Percentiles rank a stretch among this genome's conserved stretches.
Conservation (phyloP, 2,113 vertebrate genomes). For the Hiodon alosoides region DNA sequence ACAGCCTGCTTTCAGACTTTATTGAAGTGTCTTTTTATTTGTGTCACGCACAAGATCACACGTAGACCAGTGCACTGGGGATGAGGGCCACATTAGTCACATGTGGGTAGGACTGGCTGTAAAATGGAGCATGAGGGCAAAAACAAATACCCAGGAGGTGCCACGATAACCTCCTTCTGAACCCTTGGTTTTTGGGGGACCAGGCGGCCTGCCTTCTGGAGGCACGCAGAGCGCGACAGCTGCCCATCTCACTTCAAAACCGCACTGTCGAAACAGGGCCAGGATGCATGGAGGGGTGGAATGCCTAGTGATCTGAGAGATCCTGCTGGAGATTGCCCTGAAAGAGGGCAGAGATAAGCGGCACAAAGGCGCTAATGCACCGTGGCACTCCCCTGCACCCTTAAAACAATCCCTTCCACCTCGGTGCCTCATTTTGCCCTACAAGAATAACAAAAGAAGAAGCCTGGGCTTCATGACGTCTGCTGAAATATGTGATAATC, state of each 20-base stretch:
- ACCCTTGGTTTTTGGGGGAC: no score
- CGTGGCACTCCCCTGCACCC: conserved; percentile 24
- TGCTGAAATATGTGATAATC: background rate
- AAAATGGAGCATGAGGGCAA: no score
- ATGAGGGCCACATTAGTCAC: no score
- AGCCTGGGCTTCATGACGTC: background rate
- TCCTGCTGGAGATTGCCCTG: conserved; percentile 15
- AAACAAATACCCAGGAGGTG: no score
- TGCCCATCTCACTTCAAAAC: conserved; percentile 5
- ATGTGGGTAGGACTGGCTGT: no score
- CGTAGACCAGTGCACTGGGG: no score
- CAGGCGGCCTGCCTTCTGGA: background rate
- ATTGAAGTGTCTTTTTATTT: no score
- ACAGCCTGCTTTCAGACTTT: no score
- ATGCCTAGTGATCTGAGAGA: conserved; percentile 29
- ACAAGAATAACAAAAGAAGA: conserved; percentile 6
- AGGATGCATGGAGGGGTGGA: conserved; percentile 19
- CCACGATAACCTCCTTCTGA: no score
- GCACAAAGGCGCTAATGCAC: conserved; percentile 39
- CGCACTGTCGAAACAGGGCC: conserved; percentile 17
- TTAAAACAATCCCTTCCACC: conserved; percentile 29
- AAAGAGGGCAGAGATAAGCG: conserved; percentile 30
- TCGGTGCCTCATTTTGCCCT: conserved; percentile 10
- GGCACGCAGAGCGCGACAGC: conserved; percentile 7
- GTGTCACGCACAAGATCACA: no score